phyloP scores from a whole-genome alignment of 2,888 invertebrate genomes.

The Cynaeus angustus region DNA sequence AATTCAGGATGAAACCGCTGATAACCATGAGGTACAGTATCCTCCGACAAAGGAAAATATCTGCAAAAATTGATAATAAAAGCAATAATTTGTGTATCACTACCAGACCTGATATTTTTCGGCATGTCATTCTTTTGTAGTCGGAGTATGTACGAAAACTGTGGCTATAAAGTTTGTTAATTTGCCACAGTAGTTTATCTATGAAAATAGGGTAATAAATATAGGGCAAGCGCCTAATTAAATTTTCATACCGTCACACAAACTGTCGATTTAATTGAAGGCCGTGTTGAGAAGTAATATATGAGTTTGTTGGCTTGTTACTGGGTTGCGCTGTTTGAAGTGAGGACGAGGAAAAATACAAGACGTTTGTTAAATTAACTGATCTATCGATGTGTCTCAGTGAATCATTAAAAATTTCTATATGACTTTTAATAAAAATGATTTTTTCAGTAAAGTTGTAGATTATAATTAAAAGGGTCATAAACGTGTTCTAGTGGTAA shows the following conservation, averaged over 20 bases:
- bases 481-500: too few species aligned
- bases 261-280: neutral
- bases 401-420: too few species aligned
- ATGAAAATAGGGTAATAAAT: neutral
- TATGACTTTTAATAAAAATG: too few species aligned
- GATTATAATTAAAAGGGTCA: too few species aligned
- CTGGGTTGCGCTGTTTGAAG: neutral
- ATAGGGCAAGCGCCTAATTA: neutral
- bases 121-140: neutral
- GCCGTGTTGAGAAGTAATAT: neutral
- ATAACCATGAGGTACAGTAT: constrained; percentile 14
- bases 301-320: neutral
- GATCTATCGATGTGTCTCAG: too few species aligned
- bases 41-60: constrained; percentile 6
- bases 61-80: neutral
- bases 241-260: neutral
- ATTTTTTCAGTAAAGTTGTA: too few species aligned
- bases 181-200: neutral
- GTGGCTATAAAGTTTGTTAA: neutral
- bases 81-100: neutral
- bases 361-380: too few species aligned
- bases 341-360: too few species aligned
- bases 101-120: neutral
- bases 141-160: too few species aligned
- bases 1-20: constrained; percentile 12